Evolutionary conservation across 2,797 vertebrate species (phyloP).

Genomic region (Cynopterus sphinx): DNA sequence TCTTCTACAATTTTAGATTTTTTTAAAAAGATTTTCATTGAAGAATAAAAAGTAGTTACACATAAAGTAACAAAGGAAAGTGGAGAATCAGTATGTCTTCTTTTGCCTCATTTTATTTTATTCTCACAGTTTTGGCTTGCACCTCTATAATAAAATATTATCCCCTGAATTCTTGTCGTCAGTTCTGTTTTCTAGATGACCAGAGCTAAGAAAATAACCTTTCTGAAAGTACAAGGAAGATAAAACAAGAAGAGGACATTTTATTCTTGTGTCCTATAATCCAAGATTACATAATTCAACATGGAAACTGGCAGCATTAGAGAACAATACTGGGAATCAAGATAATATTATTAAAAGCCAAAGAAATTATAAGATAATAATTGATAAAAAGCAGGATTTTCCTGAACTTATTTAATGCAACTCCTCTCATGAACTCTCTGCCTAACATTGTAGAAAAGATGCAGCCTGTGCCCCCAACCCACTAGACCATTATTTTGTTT

Average conservation of each 20-base stretch:
- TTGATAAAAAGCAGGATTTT: neutral
- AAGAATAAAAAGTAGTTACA: neutral
- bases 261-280: neutral
- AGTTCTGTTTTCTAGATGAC: neutral
- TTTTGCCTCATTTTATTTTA: neutral
- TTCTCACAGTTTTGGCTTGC: neutral
- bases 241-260: neutral
- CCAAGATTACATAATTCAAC: constrained; percentile 24
- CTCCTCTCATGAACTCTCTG: neutral
- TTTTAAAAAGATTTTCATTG: neutral
- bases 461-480: neutral
- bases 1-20: neutral
- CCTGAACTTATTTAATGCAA: neutral
- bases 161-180: neutral
- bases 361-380: neutral
- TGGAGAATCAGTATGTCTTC: neutral
- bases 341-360: neutral
- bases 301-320: neutral
- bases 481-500: neutral
- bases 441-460: neutral
- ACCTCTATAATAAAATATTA: neutral
- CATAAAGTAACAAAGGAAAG: neutral
- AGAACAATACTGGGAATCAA: neutral
- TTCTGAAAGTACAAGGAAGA: neutral
- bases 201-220: neutral